Evolutionary conservation across 1,140 invertebrate genomes (phyloP).

Genomic region (Phortica variegata): DNA sequence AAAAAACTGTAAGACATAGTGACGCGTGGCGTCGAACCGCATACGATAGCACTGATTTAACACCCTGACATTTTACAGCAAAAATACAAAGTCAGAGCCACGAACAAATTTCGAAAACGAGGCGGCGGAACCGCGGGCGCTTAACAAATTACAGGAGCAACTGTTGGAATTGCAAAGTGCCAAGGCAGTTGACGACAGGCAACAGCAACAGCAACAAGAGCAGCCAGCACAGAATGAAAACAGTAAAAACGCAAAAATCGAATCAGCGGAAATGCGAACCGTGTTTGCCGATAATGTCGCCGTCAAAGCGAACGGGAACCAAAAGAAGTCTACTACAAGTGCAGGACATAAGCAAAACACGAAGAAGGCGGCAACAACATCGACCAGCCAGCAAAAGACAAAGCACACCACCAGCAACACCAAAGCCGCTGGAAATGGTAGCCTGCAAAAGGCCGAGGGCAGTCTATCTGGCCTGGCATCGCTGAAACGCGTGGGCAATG

Average conservation of each 20-base stretch:
- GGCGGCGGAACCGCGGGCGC: constrained; percentile 12
- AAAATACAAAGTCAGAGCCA: constrained; percentile 51
- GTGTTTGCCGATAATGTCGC: constrained; percentile 25
- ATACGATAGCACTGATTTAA: too few relatives aligned
- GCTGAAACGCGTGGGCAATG: constrained; percentile 73
- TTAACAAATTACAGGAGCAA: constrained; percentile 41
- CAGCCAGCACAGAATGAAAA: constrained; percentile 8
- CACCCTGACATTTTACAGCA: constrained; percentile 34
- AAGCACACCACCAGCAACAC: constrained; percentile 41
- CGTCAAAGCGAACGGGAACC: constrained; percentile 27
- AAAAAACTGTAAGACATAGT: constrained; percentile 55
- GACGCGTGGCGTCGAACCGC: constrained; percentile 6
- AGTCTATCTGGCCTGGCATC: constrained; percentile 77
- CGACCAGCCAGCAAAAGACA: constrained; percentile 29
- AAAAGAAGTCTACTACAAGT: constrained; percentile 43
- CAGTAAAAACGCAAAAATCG: constrained; percentile 12
- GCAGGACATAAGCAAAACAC: constrained; percentile 28
- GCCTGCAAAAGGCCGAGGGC: constrained; percentile 67
- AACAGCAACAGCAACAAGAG: constrained; percentile 24
- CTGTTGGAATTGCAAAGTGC: constrained; percentile 46
- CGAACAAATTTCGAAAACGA: constrained; percentile 18
- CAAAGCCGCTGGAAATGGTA: constrained; percentile 44
- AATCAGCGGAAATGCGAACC: constrained; percentile 46
- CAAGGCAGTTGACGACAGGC: constrained; percentile 49
- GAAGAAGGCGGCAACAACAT: constrained; percentile 30